A percentile compares a stretch with the other conserved stretches of the same genome.
phyloP scores from a whole-genome alignment of 2,113 vertebrate species.

The Plecturocebus donacophilus region DNA sequence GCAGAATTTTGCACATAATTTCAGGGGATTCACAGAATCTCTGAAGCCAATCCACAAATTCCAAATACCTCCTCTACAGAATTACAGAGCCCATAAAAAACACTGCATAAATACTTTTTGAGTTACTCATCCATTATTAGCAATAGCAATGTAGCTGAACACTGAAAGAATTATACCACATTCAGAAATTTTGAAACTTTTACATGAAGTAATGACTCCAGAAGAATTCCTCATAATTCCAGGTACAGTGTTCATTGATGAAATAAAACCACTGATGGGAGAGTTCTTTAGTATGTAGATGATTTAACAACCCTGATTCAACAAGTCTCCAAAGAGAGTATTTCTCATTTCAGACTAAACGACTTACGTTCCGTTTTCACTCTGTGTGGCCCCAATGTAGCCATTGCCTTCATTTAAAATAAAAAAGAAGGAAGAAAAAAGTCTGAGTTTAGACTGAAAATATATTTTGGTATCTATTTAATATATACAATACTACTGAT shows the following conservation, averaged over 20 bases:
- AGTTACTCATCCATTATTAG: constrained; percentile 29
- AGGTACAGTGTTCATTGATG: background rate
- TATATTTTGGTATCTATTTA: constrained; percentile 24
- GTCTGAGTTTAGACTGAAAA: constrained; percentile 38
- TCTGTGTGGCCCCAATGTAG: constrained; percentile 93
- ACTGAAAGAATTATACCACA: background rate
- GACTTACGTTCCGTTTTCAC: constrained; percentile 95
- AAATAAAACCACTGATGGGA: background rate
- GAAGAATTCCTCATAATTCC: background rate
- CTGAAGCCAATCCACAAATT: background rate
- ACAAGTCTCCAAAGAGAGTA: background rate
- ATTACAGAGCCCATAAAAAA: background rate
- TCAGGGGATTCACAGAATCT: background rate
- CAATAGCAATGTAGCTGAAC: background rate
- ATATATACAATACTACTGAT: background rate
- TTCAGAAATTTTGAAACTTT: constrained; percentile 38
- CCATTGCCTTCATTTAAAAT: constrained; percentile 90
- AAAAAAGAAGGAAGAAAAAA: constrained; percentile 63
- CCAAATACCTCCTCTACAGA: background rate
- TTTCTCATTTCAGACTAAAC: constrained; percentile 16
- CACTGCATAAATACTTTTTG: background rate
- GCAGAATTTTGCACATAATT: background rate
- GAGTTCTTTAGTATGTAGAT: background rate
- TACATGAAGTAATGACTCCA: background rate
- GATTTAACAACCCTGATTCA: background rate